A percentile compares a stretch with the other conserved stretches of the same genome.
phyloP scores from a whole-genome alignment of 2,888 invertebrate genomes.

The Xestia rhomboidea region DNA sequence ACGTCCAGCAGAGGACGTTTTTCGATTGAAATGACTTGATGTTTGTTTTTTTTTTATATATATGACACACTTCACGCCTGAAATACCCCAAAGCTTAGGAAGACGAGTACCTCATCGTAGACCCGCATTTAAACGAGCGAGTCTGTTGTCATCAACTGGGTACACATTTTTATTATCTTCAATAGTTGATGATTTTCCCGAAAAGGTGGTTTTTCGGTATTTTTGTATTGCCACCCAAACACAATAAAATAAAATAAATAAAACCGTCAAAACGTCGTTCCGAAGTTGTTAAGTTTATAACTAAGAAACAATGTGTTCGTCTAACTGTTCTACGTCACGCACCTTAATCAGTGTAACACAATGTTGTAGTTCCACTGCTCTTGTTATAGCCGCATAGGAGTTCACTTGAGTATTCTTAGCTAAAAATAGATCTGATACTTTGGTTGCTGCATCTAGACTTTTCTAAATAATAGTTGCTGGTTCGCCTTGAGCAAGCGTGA shows the following conservation, averaged over 20 bases:
- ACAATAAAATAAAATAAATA: too few relatives aligned
- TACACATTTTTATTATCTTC: not conserved
- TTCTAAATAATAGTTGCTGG: not conserved
- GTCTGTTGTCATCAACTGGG: not conserved
- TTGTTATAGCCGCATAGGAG: not conserved
- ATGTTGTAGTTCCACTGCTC: conserved; percentile 21
- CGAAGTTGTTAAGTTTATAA: conserved; percentile 15
- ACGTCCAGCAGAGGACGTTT: not conserved
- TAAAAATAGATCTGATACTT: too few relatives aligned
- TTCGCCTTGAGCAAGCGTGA: not conserved
- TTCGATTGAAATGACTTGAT: not conserved
- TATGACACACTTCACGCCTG: not conserved
- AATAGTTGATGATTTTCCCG: too few relatives aligned
- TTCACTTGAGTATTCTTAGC: conserved; percentile 1
- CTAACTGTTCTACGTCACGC: conserved; percentile 15
- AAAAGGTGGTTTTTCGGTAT: too few relatives aligned
- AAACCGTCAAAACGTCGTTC: too few relatives aligned
- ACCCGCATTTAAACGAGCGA: not conserved
- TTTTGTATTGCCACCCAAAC: too few relatives aligned
- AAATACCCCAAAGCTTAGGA: not conserved
- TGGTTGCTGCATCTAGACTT: too few relatives aligned
- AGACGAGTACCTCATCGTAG: not conserved
- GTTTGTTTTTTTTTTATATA: not conserved
- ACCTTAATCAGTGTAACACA: conserved; percentile 31
- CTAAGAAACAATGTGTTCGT: conserved; percentile 31